Base-by-base conservation (phyloP, 2,113 vertebrate genomes). In the Gobio gobio region DNA sequence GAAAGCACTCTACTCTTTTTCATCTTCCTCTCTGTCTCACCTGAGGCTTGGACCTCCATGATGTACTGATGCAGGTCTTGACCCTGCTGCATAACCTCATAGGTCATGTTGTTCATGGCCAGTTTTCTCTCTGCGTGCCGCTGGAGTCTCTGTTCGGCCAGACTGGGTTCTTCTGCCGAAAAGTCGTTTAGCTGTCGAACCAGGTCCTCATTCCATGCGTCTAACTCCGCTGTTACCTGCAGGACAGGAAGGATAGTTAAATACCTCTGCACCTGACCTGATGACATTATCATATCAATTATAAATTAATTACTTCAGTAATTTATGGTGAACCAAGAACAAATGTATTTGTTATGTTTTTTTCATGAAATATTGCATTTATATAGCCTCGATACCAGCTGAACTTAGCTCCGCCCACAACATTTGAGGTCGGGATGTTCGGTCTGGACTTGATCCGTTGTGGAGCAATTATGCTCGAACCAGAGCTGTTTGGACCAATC, bases 31-130 rank as follows among this genome's bases (percentile, higher is more conserved):
- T 45, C 51, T 68, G 22, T 54, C 78, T 76, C 85, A 98, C 98
- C 98, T 95, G 98, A 99, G 49, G 98, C 98, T 89, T 99, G 98
- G 40, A 99, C 98, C 90, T 99, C 98, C 98, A 99, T 98, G 91
- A 99, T 99, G 91, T 99, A 99, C 43, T 99, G 98, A 86, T 99
- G 98, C 83, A 99, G 94, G 91, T 99, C 98, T 74, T 99, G 97
- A 3, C 98, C 98, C 90, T 99, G 98, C 87, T 99, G 98, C 91
- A 99, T 97, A 87, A 99, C 97, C 91, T 99, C 98, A 33, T 98
- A 99, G 61, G 96, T 98, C 98, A 99, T 98, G 92, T 97, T 99
- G 93, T 97, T 99, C 97, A 99, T 98, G 90, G 97, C 97, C 13
- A 97, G 81, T 79, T 99, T 99, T 74, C 98, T 92, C 83, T 99